Evolutionary conservation across 2,888 invertebrate species (phyloP).

Genomic region (Drosophila vallismaia): DNA sequence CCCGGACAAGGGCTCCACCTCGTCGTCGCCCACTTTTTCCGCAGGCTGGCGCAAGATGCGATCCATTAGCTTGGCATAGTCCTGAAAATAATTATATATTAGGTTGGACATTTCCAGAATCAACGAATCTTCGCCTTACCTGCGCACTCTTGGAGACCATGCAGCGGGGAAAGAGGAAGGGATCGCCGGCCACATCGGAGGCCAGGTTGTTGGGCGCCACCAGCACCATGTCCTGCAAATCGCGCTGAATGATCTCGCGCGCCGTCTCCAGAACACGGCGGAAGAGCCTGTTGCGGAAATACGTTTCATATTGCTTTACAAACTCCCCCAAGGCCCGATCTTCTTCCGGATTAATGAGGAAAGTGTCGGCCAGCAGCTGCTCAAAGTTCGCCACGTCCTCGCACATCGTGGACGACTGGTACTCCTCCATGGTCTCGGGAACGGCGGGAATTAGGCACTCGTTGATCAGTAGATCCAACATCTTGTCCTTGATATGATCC

Average conservation of each 20-base stretch:
- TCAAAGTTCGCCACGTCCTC: constrained; percentile 88
- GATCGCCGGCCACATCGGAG: constrained; percentile 73
- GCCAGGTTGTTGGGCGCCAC: constrained; percentile 84
- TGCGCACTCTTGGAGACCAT: constrained; percentile 84
- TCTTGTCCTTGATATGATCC: constrained; percentile 85
- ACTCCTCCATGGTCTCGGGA: constrained; percentile 89
- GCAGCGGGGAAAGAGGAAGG: constrained; percentile 81
- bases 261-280: constrained; percentile 89
- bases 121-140: constrained; percentile 64
- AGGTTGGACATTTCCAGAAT: no score
- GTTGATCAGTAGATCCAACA: constrained; percentile 88
- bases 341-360: constrained; percentile 85
- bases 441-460: constrained; percentile 91
- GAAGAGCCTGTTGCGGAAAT: constrained; percentile 91
- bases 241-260: constrained; percentile 90
- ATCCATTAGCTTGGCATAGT: constrained; percentile 81
- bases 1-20: constrained; percentile 60
- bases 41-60: constrained; percentile 76
- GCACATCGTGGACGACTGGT: constrained; percentile 88
- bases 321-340: constrained; percentile 88
- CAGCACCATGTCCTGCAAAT: constrained; percentile 89
- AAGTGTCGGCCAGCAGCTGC: constrained; percentile 86
- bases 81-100: constrained; percentile 51
- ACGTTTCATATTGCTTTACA: constrained; percentile 89
- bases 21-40: constrained; percentile 42